phyloP scores from a whole-genome alignment of 2,113 vertebrate genomes.

The Tachycineta bicolor region DNA sequence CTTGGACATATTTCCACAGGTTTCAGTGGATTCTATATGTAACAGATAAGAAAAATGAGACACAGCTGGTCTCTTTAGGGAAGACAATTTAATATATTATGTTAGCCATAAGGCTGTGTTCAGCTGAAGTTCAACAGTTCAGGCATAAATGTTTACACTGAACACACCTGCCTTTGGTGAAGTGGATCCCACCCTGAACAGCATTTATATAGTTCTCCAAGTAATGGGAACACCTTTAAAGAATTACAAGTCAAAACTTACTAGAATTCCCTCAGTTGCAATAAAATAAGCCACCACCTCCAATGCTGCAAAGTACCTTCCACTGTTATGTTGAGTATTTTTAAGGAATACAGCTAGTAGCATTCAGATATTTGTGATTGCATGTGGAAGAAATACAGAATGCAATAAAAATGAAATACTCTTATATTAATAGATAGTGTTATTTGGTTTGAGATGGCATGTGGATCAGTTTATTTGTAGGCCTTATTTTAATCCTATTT shows the following conservation, averaged over 20 bases:
- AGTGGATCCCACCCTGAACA: neutral
- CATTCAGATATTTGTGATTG: neutral
- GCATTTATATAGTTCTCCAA: neutral
- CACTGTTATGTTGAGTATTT: neutral
- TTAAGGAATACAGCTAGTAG: neutral
- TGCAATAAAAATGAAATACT: neutral
- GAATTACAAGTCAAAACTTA: neutral
- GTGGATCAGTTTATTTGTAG: neutral
- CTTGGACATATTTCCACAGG: neutral
- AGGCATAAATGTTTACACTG: neutral
- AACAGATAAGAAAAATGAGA: neutral
- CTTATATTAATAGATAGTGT: neutral
- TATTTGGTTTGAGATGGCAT: neutral
- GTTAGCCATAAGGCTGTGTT: neutral
- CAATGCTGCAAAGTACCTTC: neutral
- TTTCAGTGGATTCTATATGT: neutral
- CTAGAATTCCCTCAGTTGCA: neutral
- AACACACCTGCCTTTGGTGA: neutral
- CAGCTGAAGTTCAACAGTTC: neutral
- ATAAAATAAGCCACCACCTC: neutral
- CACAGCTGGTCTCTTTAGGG: neutral
- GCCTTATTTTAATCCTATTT: neutral
- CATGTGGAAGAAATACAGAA: neutral
- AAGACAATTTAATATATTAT: neutral
- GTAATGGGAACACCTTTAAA: neutral